Base-by-base conservation (phyloP, 1,140 invertebrate genomes). In the Campoletis sonorensis region DNA sequence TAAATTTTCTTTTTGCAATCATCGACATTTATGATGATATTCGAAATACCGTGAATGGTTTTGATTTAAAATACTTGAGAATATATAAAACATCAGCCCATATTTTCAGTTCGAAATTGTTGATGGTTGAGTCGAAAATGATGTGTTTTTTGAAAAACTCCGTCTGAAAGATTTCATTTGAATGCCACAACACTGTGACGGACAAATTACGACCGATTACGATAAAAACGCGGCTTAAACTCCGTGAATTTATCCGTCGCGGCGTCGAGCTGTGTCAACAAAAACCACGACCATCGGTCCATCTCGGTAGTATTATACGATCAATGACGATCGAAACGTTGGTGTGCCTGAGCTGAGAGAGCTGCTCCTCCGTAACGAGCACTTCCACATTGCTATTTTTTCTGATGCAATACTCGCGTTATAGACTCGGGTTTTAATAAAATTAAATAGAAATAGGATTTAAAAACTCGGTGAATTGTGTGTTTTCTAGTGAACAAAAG, bases 321-420 rank as follows among this genome's bases (percentile, higher is more conserved):
- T 70, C 67, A 33, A 33, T 70, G 67, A 64, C 61, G 61, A 26
- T 23, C 15, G 4, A 70, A 10, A 70, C 30, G 72, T 75, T 75
- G 72, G 72, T 51, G 45, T 26, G 21, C 72, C 72, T 75, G 72
- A 51, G n/a, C 40, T 45, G 40, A 45, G 49, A 30, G n/a, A n/a
- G n/a, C n/a, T n/a, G 51, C 23, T 75, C 23, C 23, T 23, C 11
- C 30, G 37, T 54, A 75, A 51, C 72, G 72, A 75, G 72, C 45
- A 75, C 72, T 75, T 75, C 72, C 72, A 75, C 72, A 75, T 75
- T 75, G 72, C 72, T 75, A 75, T 75, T 70, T 75, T 72, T 75
- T 75, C 72, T 75, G 72, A 75, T 75, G 72, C 72, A 75, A 75
- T 75, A 51, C 49, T 30, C 45, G 51, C 49, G 45, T 51, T 75